Base-by-base conservation (phyloP, 2,888 invertebrate genomes). In the Heliconius hortense region DNA sequence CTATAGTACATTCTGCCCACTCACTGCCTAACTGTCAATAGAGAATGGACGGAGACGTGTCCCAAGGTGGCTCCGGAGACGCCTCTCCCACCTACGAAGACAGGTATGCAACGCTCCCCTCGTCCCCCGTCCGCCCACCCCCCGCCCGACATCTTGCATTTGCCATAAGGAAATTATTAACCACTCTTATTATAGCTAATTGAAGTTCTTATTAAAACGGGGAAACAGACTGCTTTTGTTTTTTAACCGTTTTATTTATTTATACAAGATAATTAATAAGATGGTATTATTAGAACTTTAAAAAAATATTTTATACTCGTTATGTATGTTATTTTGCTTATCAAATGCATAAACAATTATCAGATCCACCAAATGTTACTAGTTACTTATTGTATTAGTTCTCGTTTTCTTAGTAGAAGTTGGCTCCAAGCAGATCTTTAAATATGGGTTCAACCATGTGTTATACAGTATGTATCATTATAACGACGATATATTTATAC, bases 51-150 rank as follows among this genome's bases (percentile, higher is more conserved):
- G 89, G 87, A 80, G 90, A 92, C 82, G 79, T 88, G 81, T 91
- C 92, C 80, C 91, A 89, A 82, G 87, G 83, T 79, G 88, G 84
- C 81, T 92, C 93, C 76, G 90, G 92, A 77, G 89, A 88, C 71
- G 87, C 80, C 79, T 88, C 92, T 64, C 92, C 92, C 59, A 87
- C 87, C 74, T 92, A 86, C 81, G 92, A 92, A 71, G 93, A 93
- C 82, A 87, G 89, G 93, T 93, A 87, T 90, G 90, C 62, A 64
- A 60, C 28, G 59, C 71, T 31, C 31, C 76, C 72, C 31, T 69
- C 72, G 69, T 78, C 72, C 73, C 75, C 59, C 72, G n/a, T 62
- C 71, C 67, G 48, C n/a, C n/a, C n/a, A n/a, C n/a, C n/a, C n/a
- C n/a, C 59, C 72, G n/a, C 67, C 71, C 67, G 48, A 59, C 60